Base-by-base conservation (phyloP, 2,797 vertebrate genomes). In the Crenuchus spilurus region DNA sequence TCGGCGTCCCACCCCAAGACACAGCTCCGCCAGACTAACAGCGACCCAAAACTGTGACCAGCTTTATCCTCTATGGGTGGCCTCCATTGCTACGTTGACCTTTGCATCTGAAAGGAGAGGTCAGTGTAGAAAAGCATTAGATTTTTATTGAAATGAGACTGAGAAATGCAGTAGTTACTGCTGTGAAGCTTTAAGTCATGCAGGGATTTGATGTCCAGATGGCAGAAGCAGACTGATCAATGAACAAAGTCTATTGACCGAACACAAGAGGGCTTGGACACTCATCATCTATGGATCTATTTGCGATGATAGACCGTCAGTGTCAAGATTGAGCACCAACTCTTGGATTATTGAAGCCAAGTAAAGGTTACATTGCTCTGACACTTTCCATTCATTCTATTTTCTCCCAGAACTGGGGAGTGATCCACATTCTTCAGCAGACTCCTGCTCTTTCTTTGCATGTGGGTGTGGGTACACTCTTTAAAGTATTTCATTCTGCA, bases 11-110 rank as follows among this genome's bases (percentile, higher is more conserved):
- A 66, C 44, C 84, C 90, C 66, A 92, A 92, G 83, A 64, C 76
- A 3, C 87, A 86, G 81, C 78, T 84, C 76, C 89, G 87, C 83
- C 89, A 86, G 75, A 84, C 85, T 60, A 89, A 90, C 77, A 82
- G 87, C 87, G 87, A 84, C 74, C 67, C 48, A 2, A 82, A 82
- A 73, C 81, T 78, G 81, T 82, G 75, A 82, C 41, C 2, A 35
- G 1, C 5, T 22, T 11, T 1, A 24, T 35, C 65, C 31, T 24
- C 28, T 37, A 37, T 31, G 7, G 11, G 16, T 14, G n/a, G 20
- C 20, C 10, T 31, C 39, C 51, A 18, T 16, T 20, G 58, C 35
- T 22, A 22, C 33, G 8, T 74, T 63, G 8, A 51, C 61, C 18
- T 26, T 67, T 30, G 20, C 30, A 44, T 42, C 24, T 33, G 57